Evolutionary conservation across 1,140 invertebrate genomes (phyloP).

Genomic region (Scylla paramamosain): DNA sequence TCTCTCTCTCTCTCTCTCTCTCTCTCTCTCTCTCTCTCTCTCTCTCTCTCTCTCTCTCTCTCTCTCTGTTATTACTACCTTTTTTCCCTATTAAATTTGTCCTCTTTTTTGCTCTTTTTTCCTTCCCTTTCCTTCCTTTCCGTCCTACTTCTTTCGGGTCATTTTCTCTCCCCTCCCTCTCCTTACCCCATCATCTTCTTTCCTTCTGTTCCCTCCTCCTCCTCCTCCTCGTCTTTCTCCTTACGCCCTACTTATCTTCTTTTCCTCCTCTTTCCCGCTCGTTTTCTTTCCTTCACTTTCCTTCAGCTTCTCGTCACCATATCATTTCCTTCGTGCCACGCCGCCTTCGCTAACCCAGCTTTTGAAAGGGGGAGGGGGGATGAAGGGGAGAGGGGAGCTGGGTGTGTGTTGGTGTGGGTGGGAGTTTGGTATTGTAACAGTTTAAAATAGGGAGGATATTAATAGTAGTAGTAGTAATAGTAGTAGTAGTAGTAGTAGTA

Average conservation of each 20-base stretch:
- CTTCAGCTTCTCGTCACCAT: not conserved
- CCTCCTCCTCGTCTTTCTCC: not conserved
- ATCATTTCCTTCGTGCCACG: too few species aligned
- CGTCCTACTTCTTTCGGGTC: not conserved
- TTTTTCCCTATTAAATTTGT: not conserved
- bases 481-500: too few species aligned
- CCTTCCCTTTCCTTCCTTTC: not conserved
- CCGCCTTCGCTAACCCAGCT: too few species aligned
- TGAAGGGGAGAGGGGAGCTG: too few species aligned
- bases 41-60: too few species aligned
- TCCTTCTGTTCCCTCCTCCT: not conserved
- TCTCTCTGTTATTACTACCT: not conserved
- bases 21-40: not conserved
- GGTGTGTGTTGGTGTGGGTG: too few species aligned
- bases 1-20: too few species aligned
- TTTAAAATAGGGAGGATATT: too few species aligned
- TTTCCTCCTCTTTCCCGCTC: not conserved
- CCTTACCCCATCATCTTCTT: not conserved
- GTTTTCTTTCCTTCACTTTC: not conserved
- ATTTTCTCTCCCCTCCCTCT: not conserved
- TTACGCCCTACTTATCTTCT: not conserved
- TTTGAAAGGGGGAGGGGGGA: too few species aligned
- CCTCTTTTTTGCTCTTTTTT: not conserved
- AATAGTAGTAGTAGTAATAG: too few species aligned
- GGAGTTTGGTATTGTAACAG: too few species aligned